phyloP scores from a whole-genome alignment of 53 echinoderm and acorn worm species.

The Stichopus horrens region DNA sequence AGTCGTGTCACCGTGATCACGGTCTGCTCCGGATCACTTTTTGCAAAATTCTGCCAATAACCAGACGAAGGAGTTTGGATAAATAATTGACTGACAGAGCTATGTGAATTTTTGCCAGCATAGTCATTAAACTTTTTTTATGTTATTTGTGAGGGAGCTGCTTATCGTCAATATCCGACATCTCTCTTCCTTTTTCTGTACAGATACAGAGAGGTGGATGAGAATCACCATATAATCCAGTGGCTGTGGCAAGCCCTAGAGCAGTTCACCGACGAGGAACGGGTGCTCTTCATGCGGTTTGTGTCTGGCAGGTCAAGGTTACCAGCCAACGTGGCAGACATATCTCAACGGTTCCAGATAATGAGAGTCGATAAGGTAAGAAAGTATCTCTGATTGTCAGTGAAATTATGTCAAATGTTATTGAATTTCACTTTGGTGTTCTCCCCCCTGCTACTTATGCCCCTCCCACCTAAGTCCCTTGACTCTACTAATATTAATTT shows the following conservation, averaged over 20 bases:
- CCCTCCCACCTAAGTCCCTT: too few relatives aligned
- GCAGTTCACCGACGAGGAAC: constrained; percentile 93
- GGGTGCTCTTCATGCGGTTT: constrained; percentile 98
- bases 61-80: too few relatives aligned
- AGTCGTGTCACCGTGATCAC: background rate
- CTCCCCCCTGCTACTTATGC: too few relatives aligned
- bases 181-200: background rate
- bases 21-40: too few relatives aligned
- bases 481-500: too few relatives aligned
- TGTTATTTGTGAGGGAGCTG: too few relatives aligned
- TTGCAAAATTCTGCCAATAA: too few relatives aligned
- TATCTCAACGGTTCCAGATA: constrained; percentile 97
- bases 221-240: constrained; percentile 86
- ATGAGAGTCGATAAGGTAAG: constrained; percentile 98
- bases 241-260: constrained; percentile 96
- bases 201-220: constrained; percentile 95
- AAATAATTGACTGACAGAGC: background rate
- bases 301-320: constrained; percentile 93
- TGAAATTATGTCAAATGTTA: too few relatives aligned
- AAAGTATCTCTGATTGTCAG: background rate
- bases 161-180: too few relatives aligned
- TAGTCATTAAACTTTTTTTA: background rate
- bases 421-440: too few relatives aligned
- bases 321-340: constrained; percentile 93
- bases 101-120: background rate